These are phyloP conservation scores for Chrysemys picta DNA, from an alignment of 2,113 vertebrate genomes.

Conservation along the genomic window DNA sequence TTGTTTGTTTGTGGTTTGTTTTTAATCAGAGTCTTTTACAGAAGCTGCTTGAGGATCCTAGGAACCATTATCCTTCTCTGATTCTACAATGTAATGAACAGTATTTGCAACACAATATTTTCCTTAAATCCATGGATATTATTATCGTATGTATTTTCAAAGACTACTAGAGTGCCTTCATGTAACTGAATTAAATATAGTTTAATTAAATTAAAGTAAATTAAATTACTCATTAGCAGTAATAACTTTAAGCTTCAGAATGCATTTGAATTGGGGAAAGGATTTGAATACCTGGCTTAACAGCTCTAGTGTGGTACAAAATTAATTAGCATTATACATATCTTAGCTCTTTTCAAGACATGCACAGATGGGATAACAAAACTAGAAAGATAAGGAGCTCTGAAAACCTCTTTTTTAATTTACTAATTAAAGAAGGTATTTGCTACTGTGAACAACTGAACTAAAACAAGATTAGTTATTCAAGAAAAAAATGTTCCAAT, in stretches of 20 bases:
- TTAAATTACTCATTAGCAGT: slow-evolving; percentile 76
- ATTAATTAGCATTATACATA: slow-evolving; percentile 78
- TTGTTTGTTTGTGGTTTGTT: slow-evolving; percentile 61
- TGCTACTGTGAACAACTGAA: slow-evolving; percentile 62
- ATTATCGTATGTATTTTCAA: slow-evolving; percentile 72
- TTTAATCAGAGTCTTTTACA: slow-evolving; percentile 63
- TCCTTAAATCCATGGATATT: slow-evolving; percentile 67
- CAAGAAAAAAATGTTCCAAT: slow-evolving; percentile 43
- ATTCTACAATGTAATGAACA: slow-evolving; percentile 54
- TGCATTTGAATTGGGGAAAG: slow-evolving; percentile 70
- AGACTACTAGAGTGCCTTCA: slow-evolving; percentile 54
- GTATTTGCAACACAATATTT: slow-evolving; percentile 71
- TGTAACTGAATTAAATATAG: slow-evolving; percentile 77
- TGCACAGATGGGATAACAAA: slow-evolving; percentile 70
- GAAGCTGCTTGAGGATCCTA: slow-evolving; percentile 33
- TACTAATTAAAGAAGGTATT: slow-evolving; percentile 74
- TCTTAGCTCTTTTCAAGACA: slow-evolving; percentile 71
- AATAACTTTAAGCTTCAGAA: slow-evolving; percentile 76
- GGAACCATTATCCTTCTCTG: slow-evolving; percentile 39
- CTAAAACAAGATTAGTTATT: slow-evolving; percentile 70
- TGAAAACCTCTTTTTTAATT: slow-evolving; percentile 72
- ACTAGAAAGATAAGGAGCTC: slow-evolving; percentile 70
- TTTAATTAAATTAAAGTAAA: slow-evolving; percentile 82
- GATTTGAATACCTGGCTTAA: slow-evolving; percentile 78
- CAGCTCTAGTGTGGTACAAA: slow-evolving; percentile 64